Evolutionary conservation across 2,113 vertebrate species (phyloP).

Genomic region (Tupaia chinensis): DNA sequence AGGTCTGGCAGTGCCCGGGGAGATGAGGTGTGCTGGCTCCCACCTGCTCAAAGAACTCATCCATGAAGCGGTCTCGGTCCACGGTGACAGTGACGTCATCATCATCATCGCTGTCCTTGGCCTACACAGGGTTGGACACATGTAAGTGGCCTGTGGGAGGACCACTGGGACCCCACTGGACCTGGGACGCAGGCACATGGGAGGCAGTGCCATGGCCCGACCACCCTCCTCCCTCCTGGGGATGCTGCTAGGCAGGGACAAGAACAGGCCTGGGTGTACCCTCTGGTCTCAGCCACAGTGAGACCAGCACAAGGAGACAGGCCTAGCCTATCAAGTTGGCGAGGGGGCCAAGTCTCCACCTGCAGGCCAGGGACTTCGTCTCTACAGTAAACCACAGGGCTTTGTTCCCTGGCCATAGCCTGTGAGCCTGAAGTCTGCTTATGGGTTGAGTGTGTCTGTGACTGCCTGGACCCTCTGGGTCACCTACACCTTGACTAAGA

Average conservation of each 20-base stretch:
- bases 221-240: not conserved
- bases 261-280: not conserved
- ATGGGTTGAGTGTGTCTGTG: not conserved
- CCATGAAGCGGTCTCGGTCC: constrained; percentile 92
- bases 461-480: too few species aligned
- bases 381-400: not conserved
- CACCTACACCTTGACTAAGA: not conserved
- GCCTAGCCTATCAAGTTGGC: not conserved
- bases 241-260: not conserved
- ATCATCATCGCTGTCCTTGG: constrained; percentile 91
- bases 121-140: constrained; percentile 78
- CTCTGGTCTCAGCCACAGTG: not conserved
- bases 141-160: not conserved
- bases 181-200: not conserved
- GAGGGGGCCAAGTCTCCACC: not conserved
- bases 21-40: constrained; percentile 30
- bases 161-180: not conserved
- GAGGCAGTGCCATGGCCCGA: rapidly evolving
- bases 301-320: not conserved
- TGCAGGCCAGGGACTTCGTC: not conserved
- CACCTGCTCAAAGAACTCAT: constrained; percentile 93
- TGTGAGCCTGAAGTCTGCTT: not conserved
- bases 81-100: constrained; percentile 91
- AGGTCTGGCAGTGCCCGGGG: not conserved
- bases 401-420: not conserved